phyloP scores from a whole-genome alignment of 2,113 vertebrate genomes.

The Ageneiosus marmoratus region DNA sequence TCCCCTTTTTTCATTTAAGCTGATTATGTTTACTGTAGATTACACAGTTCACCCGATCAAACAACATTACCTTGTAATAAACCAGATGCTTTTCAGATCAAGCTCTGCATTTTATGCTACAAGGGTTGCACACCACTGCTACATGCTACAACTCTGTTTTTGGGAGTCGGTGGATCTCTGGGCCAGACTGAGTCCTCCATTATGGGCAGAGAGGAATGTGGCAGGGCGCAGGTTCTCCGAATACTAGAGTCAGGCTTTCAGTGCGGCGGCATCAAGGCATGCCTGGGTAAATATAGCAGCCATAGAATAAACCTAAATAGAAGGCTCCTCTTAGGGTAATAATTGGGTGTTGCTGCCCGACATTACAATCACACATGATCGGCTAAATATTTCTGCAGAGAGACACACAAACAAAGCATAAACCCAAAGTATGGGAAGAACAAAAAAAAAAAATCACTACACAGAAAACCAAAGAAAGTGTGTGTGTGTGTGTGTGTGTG shows the following conservation, averaged over 20 bases:
- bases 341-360: conserved; percentile 78
- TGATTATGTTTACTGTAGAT: conserved; percentile 21
- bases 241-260: conserved; percentile 62
- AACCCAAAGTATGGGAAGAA: conserved; percentile 65
- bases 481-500: conserved; percentile 50
- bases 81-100: conserved; percentile 31
- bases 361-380: conserved; percentile 74
- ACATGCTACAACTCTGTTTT: conserved; percentile 12
- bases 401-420: conserved; percentile 76
- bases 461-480: conserved; percentile 13
- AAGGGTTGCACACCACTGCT: conserved; percentile 20
- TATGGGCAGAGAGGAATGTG: conserved; percentile 72
- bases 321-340: conserved; percentile 76
- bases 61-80: conserved; percentile 44
- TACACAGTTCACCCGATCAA: conserved; percentile 32
- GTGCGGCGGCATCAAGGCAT: conserved; percentile 65
- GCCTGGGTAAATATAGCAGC: conserved; percentile 77
- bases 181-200: conserved; percentile 56
- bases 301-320: conserved; percentile 76
- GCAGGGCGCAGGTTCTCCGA: conserved; percentile 55
- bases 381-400: conserved; percentile 74
- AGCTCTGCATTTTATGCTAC: not conserved
- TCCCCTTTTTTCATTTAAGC: conserved; percentile 19
- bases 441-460: conserved; percentile 52
- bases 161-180: conserved; percentile 51